These are phyloP conservation scores for Nymphicus hollandicus DNA, from an alignment of 2,113 vertebrate genomes.

Conservation along the genomic window DNA sequence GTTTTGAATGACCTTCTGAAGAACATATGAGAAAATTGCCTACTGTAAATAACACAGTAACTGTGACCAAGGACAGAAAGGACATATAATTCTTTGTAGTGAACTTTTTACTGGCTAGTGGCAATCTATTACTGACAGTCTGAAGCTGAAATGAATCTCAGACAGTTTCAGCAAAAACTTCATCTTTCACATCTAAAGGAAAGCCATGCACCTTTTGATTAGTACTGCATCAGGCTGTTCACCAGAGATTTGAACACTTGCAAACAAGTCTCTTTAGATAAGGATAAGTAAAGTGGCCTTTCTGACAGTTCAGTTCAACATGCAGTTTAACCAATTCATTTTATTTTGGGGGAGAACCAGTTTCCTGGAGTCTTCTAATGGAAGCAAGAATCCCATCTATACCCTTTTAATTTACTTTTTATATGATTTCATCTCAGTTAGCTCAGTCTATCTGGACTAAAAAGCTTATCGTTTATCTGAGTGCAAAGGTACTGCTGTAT, in stretches of 20 bases:
- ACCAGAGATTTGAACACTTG: slow-evolving; percentile 23
- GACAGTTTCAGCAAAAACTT: slow-evolving; percentile 15
- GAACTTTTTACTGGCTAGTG: slow-evolving; percentile 35
- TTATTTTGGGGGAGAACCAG: background rate
- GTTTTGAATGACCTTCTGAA: slow-evolving; percentile 52
- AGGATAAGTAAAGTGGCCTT: background rate
- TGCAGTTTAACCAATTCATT: background rate
- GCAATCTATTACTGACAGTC: slow-evolving; percentile 51
- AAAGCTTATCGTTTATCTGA: background rate
- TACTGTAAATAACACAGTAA: slow-evolving; percentile 14
- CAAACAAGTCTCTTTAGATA: slow-evolving; percentile 30
- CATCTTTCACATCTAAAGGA: slow-evolving; percentile 49
- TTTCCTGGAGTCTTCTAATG: background rate
- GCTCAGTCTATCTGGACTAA: background rate
- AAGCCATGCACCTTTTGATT: slow-evolving; percentile 33
- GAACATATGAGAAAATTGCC: slow-evolving; percentile 36
- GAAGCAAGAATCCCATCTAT: background rate
- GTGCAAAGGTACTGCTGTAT: background rate
- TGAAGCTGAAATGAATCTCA: slow-evolving; percentile 44
- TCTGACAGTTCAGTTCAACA: background rate
- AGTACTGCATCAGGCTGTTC: slow-evolving; percentile 21
- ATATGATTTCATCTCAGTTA: background rate
- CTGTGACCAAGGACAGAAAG: slow-evolving; percentile 64
- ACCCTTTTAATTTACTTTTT: background rate
- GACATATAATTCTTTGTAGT: slow-evolving; percentile 50